These are phyloP conservation scores for Sthenelais limicola DNA, from an alignment of 2,888 invertebrate species.

Conservation along the genomic window DNA sequence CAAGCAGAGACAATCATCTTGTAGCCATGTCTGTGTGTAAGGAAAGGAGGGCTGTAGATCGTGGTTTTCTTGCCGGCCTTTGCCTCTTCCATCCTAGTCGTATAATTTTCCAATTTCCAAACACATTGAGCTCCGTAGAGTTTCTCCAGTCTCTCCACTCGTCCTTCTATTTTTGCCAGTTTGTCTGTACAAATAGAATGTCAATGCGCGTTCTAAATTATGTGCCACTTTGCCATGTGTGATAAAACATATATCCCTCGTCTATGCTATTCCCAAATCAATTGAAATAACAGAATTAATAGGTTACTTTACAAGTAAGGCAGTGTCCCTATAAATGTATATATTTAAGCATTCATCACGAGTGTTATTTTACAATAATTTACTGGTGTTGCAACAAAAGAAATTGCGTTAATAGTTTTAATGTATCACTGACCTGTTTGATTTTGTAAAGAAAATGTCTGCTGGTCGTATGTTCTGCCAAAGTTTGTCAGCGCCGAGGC, in stretches of 20 bases:
- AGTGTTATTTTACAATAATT: too few relatives aligned
- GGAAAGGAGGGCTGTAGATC: constrained; percentile 71
- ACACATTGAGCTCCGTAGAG: constrained; percentile 71
- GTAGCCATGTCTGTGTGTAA: constrained; percentile 72
- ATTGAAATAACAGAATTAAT: too few relatives aligned
- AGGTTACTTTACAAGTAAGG: too few relatives aligned
- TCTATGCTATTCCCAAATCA: too few relatives aligned
- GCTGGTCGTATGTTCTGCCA: neutral
- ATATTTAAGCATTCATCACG: constrained; percentile 1
- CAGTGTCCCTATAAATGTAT: too few relatives aligned
- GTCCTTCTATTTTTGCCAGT: constrained; percentile 12
- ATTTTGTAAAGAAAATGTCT: neutral
- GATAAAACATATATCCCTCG: too few relatives aligned
- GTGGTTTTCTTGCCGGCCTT: constrained; percentile 66
- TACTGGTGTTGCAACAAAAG: too few relatives aligned
- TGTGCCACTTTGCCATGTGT: too few relatives aligned
- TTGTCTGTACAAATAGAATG: constrained; percentile 9
- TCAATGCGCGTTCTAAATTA: neutral
- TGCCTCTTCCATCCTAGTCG: constrained; percentile 65
- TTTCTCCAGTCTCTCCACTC: constrained; percentile 65
- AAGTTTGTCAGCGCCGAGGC: constrained; percentile 1
- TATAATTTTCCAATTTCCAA: constrained; percentile 71
- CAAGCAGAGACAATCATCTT: constrained; percentile 69
- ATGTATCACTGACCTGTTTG: constrained; percentile 29
- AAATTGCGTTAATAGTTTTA: too few relatives aligned